These are phyloP conservation scores for Passer domesticus DNA, from an alignment of 2,113 vertebrate species.

Conservation along the genomic window DNA sequence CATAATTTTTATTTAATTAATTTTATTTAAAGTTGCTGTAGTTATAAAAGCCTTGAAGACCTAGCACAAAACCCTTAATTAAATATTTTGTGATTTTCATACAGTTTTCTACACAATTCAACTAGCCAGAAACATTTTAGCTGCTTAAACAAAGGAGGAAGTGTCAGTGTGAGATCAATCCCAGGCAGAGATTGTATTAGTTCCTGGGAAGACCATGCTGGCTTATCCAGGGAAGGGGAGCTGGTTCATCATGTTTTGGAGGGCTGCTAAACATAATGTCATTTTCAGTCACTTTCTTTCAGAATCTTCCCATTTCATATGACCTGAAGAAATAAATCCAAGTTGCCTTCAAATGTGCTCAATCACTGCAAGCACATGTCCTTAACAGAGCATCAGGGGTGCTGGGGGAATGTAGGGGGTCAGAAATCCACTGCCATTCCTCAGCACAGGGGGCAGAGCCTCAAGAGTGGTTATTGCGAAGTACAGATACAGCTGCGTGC, in stretches of 20 bases:
- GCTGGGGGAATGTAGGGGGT: rapidly evolving
- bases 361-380: rapidly evolving
- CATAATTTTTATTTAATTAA: neutral
- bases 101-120: neutral
- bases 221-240: neutral
- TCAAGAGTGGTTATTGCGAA: neutral
- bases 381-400: neutral
- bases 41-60: neutral
- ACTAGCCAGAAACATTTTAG: neutral
- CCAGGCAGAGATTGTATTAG: neutral
- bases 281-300: neutral
- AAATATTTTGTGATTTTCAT: neutral
- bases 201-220: neutral
- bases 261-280: neutral
- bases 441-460: rapidly evolving
- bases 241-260: neutral
- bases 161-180: neutral
- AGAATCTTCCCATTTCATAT: neutral
- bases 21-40: neutral
- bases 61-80: neutral
- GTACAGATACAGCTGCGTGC: neutral
- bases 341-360: neutral
- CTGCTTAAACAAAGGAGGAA: neutral
- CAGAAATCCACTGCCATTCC: neutral
- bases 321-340: neutral